Base-by-base conservation (phyloP, 2,888 invertebrate species). In the Drepana falcataria region DNA sequence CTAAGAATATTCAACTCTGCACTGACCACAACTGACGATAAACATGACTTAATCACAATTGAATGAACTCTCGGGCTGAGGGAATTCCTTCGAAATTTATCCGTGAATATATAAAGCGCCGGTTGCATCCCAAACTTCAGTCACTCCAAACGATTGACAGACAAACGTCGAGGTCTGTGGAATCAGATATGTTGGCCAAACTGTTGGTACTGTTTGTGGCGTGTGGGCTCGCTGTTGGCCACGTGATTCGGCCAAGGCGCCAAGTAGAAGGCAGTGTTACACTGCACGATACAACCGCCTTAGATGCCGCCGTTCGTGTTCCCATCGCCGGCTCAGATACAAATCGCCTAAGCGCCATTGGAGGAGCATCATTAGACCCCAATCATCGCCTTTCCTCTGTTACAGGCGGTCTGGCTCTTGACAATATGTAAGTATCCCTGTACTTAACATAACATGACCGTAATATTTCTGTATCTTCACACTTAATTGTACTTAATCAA, bases 381-480 rank as follows among this genome's bases (percentile, higher is more conserved):
- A 53, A 55, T 2, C 59, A 49, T 35, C 55, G 63, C 9, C 48
- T 73, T 3, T 63, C 68, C 2, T 59, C 75, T 0, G 68, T 68
- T 40, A 71, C 74, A 3, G 71, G 68, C 52, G 83, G 83, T 7
- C 21, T 83, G 55, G 73, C 77, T 2, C 62, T 73, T 0, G 77
- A 83, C 48, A 79, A 81, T 57, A 60, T 65, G 82, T 83, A 61
- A 80, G 82, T 75, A 53, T 47, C n/a, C 34, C 2, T 52, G 3
- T 41, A 35, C 7, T 35, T 33, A 5, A 21, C 35, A 5, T 35
- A n/a, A n/a, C n/a, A n/a, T n/a, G n/a, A n/a, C n/a, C n/a, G n/a
- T n/a, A n/a, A n/a, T n/a, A n/a, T n/a, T n/a, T n/a, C n/a, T n/a
- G n/a, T n/a, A n/a, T n/a, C n/a, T n/a, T n/a, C n/a, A n/a, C n/a